A percentile compares a stretch with the other conserved stretches of the same genome.
Evolutionary conservation across 1,140 invertebrate genomes (phyloP).

Genomic region (Neodiprion lecontei): DNA sequence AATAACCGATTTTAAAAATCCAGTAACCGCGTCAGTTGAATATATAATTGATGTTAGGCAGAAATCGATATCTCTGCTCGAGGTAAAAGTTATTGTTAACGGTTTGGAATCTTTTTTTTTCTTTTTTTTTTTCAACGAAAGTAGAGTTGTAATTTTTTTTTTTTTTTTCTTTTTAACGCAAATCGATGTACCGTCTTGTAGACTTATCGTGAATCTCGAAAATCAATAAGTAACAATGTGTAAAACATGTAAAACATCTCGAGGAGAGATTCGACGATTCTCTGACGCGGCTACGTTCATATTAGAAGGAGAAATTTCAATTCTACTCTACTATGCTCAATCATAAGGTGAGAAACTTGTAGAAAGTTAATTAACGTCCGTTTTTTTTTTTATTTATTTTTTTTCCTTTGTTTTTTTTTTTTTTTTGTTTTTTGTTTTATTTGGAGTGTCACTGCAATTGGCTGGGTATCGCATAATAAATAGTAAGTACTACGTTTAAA

Average conservation of each 20-base stretch:
- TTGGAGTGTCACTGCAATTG: neutral
- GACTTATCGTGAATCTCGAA: too few relatives aligned
- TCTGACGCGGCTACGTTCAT: neutral
- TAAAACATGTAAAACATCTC: too few relatives aligned
- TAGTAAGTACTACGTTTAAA: neutral
- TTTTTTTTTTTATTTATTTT: too few relatives aligned
- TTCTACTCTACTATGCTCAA: slow-evolving; percentile 7
- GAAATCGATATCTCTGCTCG: neutral
- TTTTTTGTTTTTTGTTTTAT: too few relatives aligned
- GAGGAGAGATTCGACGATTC: neutral
- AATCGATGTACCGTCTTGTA: too few relatives aligned
- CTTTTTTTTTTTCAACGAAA: neutral
- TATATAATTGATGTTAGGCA: neutral
- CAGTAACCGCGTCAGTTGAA: neutral
- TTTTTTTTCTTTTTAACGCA: too few relatives aligned
- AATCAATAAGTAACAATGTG: too few relatives aligned
- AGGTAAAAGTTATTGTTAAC: neutral
- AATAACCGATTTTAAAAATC: neutral
- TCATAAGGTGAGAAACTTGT: neutral
- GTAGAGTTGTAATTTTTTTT: neutral
- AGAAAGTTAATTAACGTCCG: neutral
- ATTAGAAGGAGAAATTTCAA: neutral
- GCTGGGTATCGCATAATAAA: neutral
- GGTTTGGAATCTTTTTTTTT: too few relatives aligned
- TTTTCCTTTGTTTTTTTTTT: too few relatives aligned